Conservation (phyloP, 2,113 vertebrate genomes). For the Apteryx mantelli region DNA sequence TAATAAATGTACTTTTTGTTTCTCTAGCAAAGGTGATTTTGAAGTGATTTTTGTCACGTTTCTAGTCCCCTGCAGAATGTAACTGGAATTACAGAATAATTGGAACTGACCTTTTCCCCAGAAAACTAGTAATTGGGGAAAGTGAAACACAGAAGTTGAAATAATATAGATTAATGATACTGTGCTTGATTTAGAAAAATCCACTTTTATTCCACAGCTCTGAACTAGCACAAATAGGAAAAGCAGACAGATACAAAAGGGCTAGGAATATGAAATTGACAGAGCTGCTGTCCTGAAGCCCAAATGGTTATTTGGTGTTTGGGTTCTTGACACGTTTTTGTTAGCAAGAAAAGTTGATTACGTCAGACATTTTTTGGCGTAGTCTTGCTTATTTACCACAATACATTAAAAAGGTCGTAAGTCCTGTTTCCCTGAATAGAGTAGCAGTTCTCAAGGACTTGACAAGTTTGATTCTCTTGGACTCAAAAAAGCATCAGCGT, state of each 20-base stretch:
- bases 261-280: not conserved
- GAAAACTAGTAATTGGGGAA: not conserved
- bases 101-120: not conserved
- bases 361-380: not conserved
- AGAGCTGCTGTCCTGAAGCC: not conserved
- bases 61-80: not conserved
- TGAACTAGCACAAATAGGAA: not conserved
- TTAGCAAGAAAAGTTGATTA: not conserved
- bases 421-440: not conserved
- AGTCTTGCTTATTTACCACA: not conserved
- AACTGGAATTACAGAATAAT: not conserved
- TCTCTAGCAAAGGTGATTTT: not conserved
- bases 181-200: not conserved
- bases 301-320: not conserved
- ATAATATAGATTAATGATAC: not conserved
- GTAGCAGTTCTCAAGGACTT: not conserved
- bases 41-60: not conserved
- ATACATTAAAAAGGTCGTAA: not conserved
- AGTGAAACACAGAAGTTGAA: not conserved
- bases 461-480: not conserved
- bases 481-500: not conserved
- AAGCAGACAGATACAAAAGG: not conserved
- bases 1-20: not conserved
- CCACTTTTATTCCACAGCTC: not conserved
- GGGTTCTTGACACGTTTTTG: not conserved